Evolutionary conservation across 1,140 invertebrate species (phyloP).

Genomic region (Apis laboriosa): DNA sequence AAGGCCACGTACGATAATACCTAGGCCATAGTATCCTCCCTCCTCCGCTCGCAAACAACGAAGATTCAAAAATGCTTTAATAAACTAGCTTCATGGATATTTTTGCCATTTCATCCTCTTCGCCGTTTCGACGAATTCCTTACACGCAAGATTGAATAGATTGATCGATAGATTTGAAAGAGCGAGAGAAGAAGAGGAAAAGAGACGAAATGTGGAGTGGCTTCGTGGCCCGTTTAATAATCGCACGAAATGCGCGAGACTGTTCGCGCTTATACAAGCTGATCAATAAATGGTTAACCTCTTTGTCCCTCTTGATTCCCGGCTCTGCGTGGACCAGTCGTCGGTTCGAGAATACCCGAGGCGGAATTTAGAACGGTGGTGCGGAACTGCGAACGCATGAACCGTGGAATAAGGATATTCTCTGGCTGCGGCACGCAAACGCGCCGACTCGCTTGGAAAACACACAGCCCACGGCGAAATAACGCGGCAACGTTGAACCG

Average conservation of each 20-base stretch:
- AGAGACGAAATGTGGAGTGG: conserved; percentile 13
- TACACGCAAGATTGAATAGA: too few species aligned
- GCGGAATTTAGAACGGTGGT: conserved; percentile 31
- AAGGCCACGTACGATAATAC: too few species aligned
- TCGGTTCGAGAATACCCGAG: neutral
- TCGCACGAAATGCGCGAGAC: conserved; percentile 10
- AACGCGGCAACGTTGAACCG: conserved; percentile 20
- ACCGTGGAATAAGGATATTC: conserved; percentile 33
- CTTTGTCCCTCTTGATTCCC: neutral
- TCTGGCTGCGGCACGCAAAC: conserved; percentile 18
- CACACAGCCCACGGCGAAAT: conserved; percentile 33
- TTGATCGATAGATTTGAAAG: too few species aligned
- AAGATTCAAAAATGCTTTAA: too few species aligned
- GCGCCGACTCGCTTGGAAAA: conserved; percentile 14
- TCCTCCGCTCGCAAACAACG: too few species aligned
- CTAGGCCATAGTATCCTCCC: too few species aligned
- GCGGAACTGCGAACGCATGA: conserved; percentile 25
- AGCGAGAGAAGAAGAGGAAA: neutral
- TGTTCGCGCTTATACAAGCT: conserved; percentile 48
- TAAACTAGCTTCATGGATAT: too few species aligned
- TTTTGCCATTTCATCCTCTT: too few species aligned
- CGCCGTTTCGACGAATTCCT: too few species aligned
- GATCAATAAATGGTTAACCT: conserved; percentile 53
- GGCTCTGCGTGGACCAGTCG: neutral
- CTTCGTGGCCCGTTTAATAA: conserved; percentile 55